These are phyloP conservation scores for Dipodomys ordii DNA, from an alignment of 2,113 vertebrate species.

Conservation along the genomic window DNA sequence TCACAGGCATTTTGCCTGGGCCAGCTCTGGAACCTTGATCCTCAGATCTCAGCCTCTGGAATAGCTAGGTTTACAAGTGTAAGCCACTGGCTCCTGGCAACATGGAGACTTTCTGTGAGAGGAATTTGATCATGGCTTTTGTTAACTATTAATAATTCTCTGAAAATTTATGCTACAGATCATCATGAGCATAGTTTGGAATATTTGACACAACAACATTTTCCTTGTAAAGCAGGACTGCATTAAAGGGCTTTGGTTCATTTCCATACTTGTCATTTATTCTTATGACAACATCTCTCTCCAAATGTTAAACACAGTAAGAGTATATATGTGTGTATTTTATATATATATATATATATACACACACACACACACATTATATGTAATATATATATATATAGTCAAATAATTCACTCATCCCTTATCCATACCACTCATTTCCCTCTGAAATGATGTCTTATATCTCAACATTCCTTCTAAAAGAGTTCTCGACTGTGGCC, in stretches of 20 bases:
- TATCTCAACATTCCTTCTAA: not conserved
- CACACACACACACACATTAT: no score
- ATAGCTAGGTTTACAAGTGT: no score
- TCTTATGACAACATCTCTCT: slow-evolving; percentile 68
- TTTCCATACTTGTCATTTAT: slow-evolving; percentile 49
- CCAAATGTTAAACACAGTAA: slow-evolving; percentile 35
- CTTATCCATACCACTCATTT: slow-evolving; percentile 59
- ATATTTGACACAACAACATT: slow-evolving; percentile 43
- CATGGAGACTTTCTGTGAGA: not conserved
- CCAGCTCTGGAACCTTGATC: no score
- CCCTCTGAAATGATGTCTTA: slow-evolving; percentile 70
- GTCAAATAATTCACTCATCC: slow-evolving; percentile 62
- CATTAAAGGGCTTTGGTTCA: slow-evolving; percentile 46
- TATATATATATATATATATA: no score
- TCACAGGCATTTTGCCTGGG: no score
- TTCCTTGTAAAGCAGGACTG: slow-evolving; percentile 26
- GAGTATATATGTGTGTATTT: not conserved
- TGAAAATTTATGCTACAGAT: slow-evolving; percentile 34
- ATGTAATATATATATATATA: no score
- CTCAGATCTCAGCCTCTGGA: no score
- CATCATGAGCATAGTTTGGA: slow-evolving; percentile 39
- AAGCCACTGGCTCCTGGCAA: no score
- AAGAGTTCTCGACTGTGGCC: slow-evolving; percentile 7
- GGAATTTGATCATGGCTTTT: not conserved
- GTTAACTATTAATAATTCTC: slow-evolving; percentile 13